Evolutionary conservation across 2,113 vertebrate species (phyloP), one percentile per base, ranked within the genome.

Genomic region (Xiphophorus hellerii): DNA sequence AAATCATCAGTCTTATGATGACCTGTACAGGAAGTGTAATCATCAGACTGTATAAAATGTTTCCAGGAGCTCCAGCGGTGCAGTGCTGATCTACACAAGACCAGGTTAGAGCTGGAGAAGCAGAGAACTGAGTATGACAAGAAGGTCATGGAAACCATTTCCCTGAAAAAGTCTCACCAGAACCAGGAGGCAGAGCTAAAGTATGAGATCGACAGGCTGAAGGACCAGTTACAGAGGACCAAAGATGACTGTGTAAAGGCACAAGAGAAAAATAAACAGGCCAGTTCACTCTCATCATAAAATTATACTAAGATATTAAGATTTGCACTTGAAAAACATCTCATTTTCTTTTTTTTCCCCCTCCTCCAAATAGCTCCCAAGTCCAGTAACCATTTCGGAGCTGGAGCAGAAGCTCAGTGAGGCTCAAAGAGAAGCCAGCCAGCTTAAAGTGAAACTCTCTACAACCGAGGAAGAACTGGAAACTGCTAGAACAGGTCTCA

Each of bases 71-170:
- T 97, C 60, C 88, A 84, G 74, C 87, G 67, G 33, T 84, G 73
- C 4, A 94, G 69, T 35, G 90, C 93, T 17, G 92, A 92, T 4
- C 89, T 96, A 51, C 88, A 91, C 81, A 94, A 95, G 75, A 71
- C 94, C 30, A 81, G 35, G 9, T 72, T 84, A 0, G 94, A 96
- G 76, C 68, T 86, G 75, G 94, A 95, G 74, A 92, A 92, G 63
- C 92, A 87, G 71, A 95, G 94, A 37, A 82, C 84, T 3, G 86
- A 87, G 62, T 86, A 78, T 37, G 94, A 90, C 65, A 95, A 93
- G 83, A 94, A 95, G 83, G 95, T 97, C 51, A 93, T 93, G 91
- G 97, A 99, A 85, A 71, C 96, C 66, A 93, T 92, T 0, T 82
- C 91, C 0, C 54, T 97, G 66, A 96, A 95, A 69, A 96, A 94